These are phyloP conservation scores for Andrena haemorrhoa DNA, from an alignment of 2,888 invertebrate species.

Conservation along the genomic window DNA sequence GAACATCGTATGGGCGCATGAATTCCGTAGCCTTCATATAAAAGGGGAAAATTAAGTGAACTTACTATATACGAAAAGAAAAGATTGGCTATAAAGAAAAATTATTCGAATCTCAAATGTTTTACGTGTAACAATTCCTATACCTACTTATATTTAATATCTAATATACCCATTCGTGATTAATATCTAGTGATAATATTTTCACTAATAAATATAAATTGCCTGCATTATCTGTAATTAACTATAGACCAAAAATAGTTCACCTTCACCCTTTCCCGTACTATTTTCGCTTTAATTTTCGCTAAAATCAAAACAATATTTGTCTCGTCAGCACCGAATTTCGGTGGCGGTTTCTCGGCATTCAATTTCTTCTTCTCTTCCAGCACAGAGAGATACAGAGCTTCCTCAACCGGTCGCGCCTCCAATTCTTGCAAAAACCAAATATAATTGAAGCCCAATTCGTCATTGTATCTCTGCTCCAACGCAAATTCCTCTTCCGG, in stretches of 20 bases:
- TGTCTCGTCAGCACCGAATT: conserved; percentile 85
- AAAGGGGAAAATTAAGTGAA: background rate
- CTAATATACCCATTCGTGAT: background rate
- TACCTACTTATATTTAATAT: too few species aligned
- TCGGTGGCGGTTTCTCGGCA: conserved; percentile 76
- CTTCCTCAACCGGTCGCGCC: conserved; percentile 82
- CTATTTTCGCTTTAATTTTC: conserved; percentile 90
- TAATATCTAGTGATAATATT: background rate
- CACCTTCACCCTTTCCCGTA: conserved; percentile 87
- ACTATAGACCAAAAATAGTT: conserved; percentile 4
- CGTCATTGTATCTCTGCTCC: conserved; percentile 90
- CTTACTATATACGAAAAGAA: background rate
- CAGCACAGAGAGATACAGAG: conserved; percentile 83
- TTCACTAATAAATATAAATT: background rate
- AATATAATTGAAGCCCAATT: conserved; percentile 91
- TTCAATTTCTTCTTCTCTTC: conserved; percentile 83
- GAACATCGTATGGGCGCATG: conserved; percentile 88
- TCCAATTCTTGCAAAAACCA: conserved; percentile 89
- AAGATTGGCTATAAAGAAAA: background rate
- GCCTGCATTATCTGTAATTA: background rate
- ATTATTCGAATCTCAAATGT: background rate
- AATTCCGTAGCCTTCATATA: conserved; percentile 87
- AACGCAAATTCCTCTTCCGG: conserved; percentile 89
- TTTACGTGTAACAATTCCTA: too few species aligned
- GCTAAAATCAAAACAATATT: conserved; percentile 90